These are phyloP conservation scores for Cactoblastis cactorum DNA, from an alignment of 2,888 invertebrate species.

Conservation along the genomic window DNA sequence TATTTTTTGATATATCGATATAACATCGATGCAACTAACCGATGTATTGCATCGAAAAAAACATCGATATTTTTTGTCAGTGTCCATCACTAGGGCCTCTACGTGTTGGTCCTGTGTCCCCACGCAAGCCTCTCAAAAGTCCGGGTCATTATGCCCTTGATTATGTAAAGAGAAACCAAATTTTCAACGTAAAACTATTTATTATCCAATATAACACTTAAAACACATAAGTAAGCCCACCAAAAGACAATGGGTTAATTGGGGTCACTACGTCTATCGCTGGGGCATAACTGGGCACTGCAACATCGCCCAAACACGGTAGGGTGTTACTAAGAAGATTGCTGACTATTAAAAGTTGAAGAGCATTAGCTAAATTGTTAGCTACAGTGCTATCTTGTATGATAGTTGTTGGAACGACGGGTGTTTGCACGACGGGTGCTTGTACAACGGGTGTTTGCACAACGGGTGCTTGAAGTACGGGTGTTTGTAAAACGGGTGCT, in stretches of 20 bases:
- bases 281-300: constrained; percentile 23
- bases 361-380: constrained; percentile 57
- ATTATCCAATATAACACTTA: neutral
- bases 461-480: neutral
- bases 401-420: constrained; percentile 28
- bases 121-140: no score
- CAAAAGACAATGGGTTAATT: neutral
- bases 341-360: constrained; percentile 60
- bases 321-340: constrained; percentile 54
- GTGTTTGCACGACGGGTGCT: neutral
- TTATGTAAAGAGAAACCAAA: neutral
- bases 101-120: no score
- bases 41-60: no score
- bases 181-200: neutral
- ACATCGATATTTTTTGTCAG: no score
- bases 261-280: constrained; percentile 21
- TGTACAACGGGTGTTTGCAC: neutral
- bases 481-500: neutral
- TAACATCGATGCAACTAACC: no score
- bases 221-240: neutral
- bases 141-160: no score
- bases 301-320: constrained; percentile 31
- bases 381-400: constrained; percentile 61
- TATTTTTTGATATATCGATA: no score
- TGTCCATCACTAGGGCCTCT: no score